Conservation (phyloP, 1,140 invertebrate genomes). For the Drosophila nikananu region DNA sequence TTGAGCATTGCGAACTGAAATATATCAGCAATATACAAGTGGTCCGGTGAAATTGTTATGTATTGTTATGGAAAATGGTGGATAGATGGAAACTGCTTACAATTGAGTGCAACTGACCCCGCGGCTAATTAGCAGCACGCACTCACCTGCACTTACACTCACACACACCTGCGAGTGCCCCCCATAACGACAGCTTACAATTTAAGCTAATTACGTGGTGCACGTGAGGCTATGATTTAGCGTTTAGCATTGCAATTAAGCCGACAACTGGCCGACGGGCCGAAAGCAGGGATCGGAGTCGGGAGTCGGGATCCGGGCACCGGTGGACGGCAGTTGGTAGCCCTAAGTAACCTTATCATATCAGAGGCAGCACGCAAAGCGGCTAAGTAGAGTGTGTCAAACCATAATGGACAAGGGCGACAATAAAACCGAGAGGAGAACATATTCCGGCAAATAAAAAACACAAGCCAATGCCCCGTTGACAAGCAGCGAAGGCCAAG, state of each 20-base stretch:
- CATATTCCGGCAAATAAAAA: constrained; percentile 30
- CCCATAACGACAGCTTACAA: constrained; percentile 73
- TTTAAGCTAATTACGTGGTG: constrained; percentile 82
- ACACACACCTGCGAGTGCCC: constrained; percentile 35
- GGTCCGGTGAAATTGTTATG: not conserved
- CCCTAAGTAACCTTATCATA: constrained; percentile 67
- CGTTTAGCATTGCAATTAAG: constrained; percentile 80
- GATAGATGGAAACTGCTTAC: not conserved
- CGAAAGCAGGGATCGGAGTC: not conserved
- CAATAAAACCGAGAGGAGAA: constrained; percentile 51
- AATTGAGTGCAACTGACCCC: constrained; percentile 23
- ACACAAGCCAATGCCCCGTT: constrained; percentile 43
- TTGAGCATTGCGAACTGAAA: not conserved
- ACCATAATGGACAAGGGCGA: constrained; percentile 68
- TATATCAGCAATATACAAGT: not conserved
- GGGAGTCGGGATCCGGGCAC: not conserved
- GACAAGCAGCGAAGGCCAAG: constrained; percentile 27
- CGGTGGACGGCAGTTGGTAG: not conserved
- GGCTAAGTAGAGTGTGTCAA: constrained; percentile 51
- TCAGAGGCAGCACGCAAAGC: constrained; percentile 69
- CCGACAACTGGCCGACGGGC: constrained; percentile 33
- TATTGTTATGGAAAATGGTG: constrained; percentile 7
- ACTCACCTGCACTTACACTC: constrained; percentile 8
- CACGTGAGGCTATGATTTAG: constrained; percentile 80
- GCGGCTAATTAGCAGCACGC: constrained; percentile 34